phyloP scores from a whole-genome alignment of 2,888 invertebrate genomes.

The Hipparchia sbordonii region DNA sequence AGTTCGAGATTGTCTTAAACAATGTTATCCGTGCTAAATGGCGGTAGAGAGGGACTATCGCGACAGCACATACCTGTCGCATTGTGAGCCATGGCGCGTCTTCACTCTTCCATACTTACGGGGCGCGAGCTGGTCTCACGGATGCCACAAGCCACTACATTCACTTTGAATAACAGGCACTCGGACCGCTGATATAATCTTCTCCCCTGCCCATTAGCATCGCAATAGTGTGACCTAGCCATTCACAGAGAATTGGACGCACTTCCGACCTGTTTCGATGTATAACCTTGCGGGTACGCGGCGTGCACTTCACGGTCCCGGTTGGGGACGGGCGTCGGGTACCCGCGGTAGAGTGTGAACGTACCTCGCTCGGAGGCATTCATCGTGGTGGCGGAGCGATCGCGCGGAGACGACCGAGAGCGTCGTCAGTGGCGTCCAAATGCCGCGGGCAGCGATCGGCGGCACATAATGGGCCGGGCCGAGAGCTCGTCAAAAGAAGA shows the following conservation, averaged over 20 bases:
- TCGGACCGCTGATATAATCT: constrained; percentile 56
- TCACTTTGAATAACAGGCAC: constrained; percentile 64
- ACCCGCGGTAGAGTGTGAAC: constrained; percentile 41
- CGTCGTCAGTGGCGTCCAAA: constrained; percentile 79
- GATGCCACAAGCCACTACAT: constrained; percentile 52
- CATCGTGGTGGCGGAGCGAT: constrained; percentile 65
- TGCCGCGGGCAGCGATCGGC: constrained; percentile 74
- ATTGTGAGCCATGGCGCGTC: constrained; percentile 41
- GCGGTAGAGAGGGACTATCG: constrained; percentile 7
- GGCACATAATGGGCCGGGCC: constrained; percentile 76
- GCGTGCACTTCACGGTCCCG: constrained; percentile 50
- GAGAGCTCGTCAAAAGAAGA: constrained; percentile 80
- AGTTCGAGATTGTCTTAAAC: background rate
- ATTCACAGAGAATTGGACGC: constrained; percentile 67
- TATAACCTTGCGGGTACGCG: constrained; percentile 56
- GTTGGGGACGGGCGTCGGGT: constrained; percentile 37
- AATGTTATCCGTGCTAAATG: background rate
- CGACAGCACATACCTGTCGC: constrained; percentile 49
- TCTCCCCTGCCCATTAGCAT: constrained; percentile 57
- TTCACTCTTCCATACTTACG: constrained; percentile 61
- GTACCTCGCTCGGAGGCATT: constrained; percentile 68
- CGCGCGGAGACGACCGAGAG: constrained; percentile 73
- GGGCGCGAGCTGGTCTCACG: constrained; percentile 41
- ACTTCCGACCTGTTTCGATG: constrained; percentile 69
- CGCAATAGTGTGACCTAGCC: constrained; percentile 62